Evolutionary conservation across 2,113 vertebrate genomes (phyloP).

Genomic region (Scomber scombrus): DNA sequence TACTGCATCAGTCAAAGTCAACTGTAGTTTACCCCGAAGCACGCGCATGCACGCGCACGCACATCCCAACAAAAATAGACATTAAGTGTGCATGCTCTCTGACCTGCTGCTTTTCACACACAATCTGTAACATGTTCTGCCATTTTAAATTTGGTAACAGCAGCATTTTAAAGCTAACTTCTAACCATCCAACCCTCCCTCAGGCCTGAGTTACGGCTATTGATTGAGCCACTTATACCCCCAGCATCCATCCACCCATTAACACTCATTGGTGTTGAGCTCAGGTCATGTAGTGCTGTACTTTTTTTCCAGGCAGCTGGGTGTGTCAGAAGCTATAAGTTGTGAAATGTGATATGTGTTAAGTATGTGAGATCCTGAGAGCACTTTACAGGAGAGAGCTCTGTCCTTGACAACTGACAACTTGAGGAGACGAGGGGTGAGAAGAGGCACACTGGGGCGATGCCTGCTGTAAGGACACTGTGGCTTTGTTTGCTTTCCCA

Average conservation of each 20-base stretch:
- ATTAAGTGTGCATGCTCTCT: background rate
- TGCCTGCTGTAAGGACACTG: constrained; percentile 8
- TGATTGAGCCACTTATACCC: constrained; percentile 32
- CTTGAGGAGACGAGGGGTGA: background rate
- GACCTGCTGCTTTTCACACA: background rate
- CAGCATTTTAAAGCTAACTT: constrained; percentile 1
- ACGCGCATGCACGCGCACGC: background rate
- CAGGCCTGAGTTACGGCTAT: constrained; percentile 6
- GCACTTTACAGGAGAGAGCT: constrained; percentile 34
- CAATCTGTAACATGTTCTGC: background rate
- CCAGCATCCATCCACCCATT: constrained; percentile 16
- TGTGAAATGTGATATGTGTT: constrained; percentile 46
- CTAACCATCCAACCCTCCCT: background rate
- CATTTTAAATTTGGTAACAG: background rate
- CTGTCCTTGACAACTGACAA: constrained; percentile 33
- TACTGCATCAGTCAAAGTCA: constrained; percentile 37
- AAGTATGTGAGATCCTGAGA: constrained; percentile 40
- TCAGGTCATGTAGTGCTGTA: constrained; percentile 6
- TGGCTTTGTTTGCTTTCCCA: background rate
- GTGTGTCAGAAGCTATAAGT: constrained; percentile 8
- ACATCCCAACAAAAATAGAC: constrained; percentile 7
- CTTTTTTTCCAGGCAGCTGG: constrained; percentile 1
- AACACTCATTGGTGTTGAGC: background rate
- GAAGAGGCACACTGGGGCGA: background rate
- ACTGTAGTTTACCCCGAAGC: background rate